Conservation (phyloP, 1,140 invertebrate genomes). For the Drosophila grimshawi region DNA sequence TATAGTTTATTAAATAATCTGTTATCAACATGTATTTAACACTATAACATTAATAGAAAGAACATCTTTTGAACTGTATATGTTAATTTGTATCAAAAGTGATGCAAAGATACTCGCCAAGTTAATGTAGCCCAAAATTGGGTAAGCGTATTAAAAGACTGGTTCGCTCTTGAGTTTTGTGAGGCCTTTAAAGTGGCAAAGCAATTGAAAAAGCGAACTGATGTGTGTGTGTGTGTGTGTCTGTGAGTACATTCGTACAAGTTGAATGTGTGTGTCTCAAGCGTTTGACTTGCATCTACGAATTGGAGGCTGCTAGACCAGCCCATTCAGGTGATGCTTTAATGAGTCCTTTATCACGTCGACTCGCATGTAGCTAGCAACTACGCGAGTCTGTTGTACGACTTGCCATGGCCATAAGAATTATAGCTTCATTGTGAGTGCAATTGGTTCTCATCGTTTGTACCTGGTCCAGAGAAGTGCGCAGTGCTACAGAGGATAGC, state of each 20-base stretch:
- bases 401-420: conserved; percentile 54
- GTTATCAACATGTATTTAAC: too few species aligned
- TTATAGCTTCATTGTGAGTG: conserved; percentile 75
- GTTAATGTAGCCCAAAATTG: background rate
- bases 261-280: conserved; percentile 12
- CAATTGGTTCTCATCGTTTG: conserved; percentile 53
- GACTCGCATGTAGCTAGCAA: conserved; percentile 45
- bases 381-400: conserved; percentile 11
- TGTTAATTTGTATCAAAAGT: too few species aligned
- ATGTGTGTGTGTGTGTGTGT: conserved; percentile 23
- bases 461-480: background rate
- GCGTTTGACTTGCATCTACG: conserved; percentile 22
- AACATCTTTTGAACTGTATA: background rate
- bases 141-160: conserved; percentile 65
- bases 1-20: too few species aligned
- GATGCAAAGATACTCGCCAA: background rate
- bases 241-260: conserved; percentile 5
- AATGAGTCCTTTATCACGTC: conserved; percentile 83
- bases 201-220: conserved; percentile 77
- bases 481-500: background rate
- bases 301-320: conserved; percentile 74
- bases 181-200: conserved; percentile 73
- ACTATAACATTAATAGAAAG: too few species aligned
- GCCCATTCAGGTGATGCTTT: conserved; percentile 81
- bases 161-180: conserved; percentile 58